Evolutionary conservation across 2,797 vertebrate genomes (phyloP), one percentile per base, ranked within the genome.

Genomic region (Hydrocynus forskahlii): DNA sequence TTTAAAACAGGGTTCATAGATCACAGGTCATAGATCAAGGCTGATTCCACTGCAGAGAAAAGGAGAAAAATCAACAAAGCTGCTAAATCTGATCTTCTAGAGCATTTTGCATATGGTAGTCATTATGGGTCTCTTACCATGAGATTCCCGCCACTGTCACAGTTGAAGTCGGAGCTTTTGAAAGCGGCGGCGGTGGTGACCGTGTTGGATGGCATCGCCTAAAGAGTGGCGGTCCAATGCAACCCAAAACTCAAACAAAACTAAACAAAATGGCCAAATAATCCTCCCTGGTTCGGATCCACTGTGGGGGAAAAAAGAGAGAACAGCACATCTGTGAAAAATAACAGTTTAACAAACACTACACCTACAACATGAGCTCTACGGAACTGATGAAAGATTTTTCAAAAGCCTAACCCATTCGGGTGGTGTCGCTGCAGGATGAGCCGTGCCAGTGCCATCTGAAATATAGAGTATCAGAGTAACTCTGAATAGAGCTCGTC

Each of bases 191-290:
- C 77, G 85, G 89, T 89, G 89, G 92, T 90, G 88, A 94, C 92
- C 50, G 93, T 80, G 90, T 94, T 96, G 94, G 95, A 96, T 90
- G 94, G 95, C 95, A 96, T 96, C 74, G 59, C 89, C 81, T 86
- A 82, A 84, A 83, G 82, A 82, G 80, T 84, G 85, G 55, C 40
- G 71, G 72, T 83, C 69, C 82, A 87, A 64, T 67, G 83, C 75
- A 83, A 66, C 64, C 78, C 29, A 67, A 86, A 73, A 67, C 69
- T 76, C n/a, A 84, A 84, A 79, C 74, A 85, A 87, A 83, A 78
- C 29, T 83, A 82, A 52, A 85, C 86, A 86, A 80, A 87, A 87
- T 52, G 72, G 66, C 29, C 54, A 81, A 88, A 91, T 89, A 92
- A 89, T 89, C 92, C 91, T 88, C 91, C 92, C 88, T 91, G 82